Evolutionary conservation across 2,888 invertebrate genomes (phyloP).

Genomic region (Cynaeus angustus): DNA sequence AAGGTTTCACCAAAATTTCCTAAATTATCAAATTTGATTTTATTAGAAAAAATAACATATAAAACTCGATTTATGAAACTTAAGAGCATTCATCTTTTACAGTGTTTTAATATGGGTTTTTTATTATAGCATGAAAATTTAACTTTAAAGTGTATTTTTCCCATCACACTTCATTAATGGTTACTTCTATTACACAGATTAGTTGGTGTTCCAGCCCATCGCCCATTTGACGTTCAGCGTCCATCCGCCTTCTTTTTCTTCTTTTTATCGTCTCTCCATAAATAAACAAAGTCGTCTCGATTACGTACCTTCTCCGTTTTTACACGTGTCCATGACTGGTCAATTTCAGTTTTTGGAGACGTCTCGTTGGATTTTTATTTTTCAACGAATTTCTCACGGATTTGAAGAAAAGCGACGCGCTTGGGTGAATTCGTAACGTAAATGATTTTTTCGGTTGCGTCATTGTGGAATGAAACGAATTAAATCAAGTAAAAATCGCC

Average conservation of each 20-base stretch:
- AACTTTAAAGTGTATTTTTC: too few relatives aligned
- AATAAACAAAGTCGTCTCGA: conserved; percentile 9
- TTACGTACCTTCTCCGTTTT: not conserved
- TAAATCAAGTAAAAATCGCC: not conserved
- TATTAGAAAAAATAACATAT: too few relatives aligned
- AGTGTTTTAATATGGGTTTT: too few relatives aligned
- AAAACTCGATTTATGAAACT: too few relatives aligned
- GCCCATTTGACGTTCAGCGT: conserved; percentile 5
- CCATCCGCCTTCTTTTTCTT: not conserved
- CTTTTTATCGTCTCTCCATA: not conserved
- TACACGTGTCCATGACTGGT: conserved; percentile 8
- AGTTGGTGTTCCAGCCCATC: not conserved
- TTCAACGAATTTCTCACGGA: conserved; percentile 33
- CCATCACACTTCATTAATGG: not conserved
- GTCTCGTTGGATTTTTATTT: not conserved
- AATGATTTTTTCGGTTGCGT: conserved; percentile 16
- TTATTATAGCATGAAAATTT: too few relatives aligned
- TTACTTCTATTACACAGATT: conserved; percentile 5
- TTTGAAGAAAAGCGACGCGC: conserved; percentile 19
- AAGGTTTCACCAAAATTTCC: too few relatives aligned
- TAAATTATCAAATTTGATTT: too few relatives aligned
- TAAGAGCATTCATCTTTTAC: too few relatives aligned
- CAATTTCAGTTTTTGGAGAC: conserved; percentile 18
- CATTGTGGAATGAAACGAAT: not conserved
- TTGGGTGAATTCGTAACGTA: conserved; percentile 16